Evolutionary conservation across 2,888 invertebrate species (phyloP).

Genomic region (Taphrorychus bicolor): DNA sequence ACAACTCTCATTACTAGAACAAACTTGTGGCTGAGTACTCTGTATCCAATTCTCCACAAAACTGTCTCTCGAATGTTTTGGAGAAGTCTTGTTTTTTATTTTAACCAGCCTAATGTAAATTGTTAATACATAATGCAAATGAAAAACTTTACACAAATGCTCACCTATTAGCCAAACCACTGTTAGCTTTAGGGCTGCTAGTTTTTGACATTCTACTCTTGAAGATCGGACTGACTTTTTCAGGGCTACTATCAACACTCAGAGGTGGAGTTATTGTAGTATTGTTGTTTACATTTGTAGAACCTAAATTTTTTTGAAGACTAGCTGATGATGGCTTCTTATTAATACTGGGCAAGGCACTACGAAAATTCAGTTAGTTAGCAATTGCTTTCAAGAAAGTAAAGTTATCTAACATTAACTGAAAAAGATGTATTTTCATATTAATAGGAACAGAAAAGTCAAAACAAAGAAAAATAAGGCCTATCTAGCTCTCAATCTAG

Average conservation of each 20-base stretch:
- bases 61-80: slow-evolving; percentile 5
- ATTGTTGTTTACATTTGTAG: neutral
- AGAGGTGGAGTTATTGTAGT: too few relatives aligned
- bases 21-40: neutral
- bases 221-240: neutral
- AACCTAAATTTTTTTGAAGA: neutral
- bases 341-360: too few relatives aligned
- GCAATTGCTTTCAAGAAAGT: too few relatives aligned
- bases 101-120: neutral
- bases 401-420: too few relatives aligned
- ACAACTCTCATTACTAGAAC: neutral
- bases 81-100: too few relatives aligned
- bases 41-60: slow-evolving; percentile 14
- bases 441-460: too few relatives aligned
- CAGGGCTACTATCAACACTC: too few relatives aligned
- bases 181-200: neutral
- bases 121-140: neutral
- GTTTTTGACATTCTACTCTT: neutral
- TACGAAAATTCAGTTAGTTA: too few relatives aligned
- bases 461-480: too few relatives aligned
- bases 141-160: neutral
- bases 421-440: too few relatives aligned
- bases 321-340: neutral
- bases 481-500: too few relatives aligned
- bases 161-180: neutral